Conservation (phyloP, 2,888 invertebrate species). For the Thecocarcelia acutangulata region DNA sequence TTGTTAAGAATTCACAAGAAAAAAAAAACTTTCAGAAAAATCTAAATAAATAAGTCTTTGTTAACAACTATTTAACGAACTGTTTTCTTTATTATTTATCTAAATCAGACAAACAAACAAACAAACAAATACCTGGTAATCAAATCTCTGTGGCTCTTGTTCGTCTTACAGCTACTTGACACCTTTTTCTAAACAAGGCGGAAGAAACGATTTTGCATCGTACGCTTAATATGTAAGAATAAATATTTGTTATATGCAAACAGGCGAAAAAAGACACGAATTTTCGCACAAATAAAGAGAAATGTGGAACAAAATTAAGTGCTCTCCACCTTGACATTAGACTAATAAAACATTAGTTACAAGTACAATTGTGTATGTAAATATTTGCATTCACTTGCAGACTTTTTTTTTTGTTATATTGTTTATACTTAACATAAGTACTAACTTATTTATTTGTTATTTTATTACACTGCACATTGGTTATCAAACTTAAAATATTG, state of each 20-base stretch:
- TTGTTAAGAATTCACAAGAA: constrained; percentile 43
- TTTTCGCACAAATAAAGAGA: not conserved
- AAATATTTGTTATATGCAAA: not conserved
- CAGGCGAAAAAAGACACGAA: not conserved
- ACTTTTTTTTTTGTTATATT: too few species aligned
- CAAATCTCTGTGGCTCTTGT: not conserved
- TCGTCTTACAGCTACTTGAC: constrained; percentile 19
- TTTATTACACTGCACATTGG: too few species aligned
- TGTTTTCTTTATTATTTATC: constrained; percentile 49
- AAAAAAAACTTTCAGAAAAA: constrained; percentile 19
- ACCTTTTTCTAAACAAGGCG: constrained; percentile 9
- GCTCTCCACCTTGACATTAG: constrained; percentile 30
- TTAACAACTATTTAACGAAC: constrained; percentile 57
- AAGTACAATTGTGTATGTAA: too few species aligned
- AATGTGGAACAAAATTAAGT: not conserved
- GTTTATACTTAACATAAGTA: too few species aligned
- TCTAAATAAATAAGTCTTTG: constrained; percentile 56
- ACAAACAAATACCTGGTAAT: not conserved
- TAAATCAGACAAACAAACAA: constrained; percentile 1
- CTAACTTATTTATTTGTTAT: too few species aligned
- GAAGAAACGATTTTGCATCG: too few species aligned
- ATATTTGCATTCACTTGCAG: too few species aligned
- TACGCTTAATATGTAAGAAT: too few species aligned
- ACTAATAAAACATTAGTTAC: not conserved
- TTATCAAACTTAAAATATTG: too few species aligned